phyloP scores from a whole-genome alignment of 2,113 vertebrate genomes.

The Naja naja region DNA sequence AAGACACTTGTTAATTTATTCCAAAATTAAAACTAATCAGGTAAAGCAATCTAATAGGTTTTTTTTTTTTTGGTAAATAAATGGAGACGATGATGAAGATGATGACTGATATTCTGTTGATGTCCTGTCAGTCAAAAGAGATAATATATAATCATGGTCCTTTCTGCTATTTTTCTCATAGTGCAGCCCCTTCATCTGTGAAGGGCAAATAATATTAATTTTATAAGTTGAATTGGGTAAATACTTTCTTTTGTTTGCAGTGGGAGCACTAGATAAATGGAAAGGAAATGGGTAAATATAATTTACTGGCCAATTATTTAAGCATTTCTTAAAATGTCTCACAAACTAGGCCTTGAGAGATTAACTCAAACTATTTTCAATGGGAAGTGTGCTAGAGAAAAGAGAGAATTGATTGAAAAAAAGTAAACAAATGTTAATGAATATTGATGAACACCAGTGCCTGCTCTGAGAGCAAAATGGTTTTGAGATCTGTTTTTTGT shows the following conservation, averaged over 20 bases:
- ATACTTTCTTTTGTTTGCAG: background rate
- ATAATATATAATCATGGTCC: background rate
- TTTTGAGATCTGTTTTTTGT: background rate
- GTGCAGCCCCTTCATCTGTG: background rate
- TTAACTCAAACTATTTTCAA: background rate
- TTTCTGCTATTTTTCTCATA: background rate
- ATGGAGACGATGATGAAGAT: background rate
- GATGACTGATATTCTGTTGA: background rate
- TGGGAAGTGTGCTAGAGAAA: background rate
- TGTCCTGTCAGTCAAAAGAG: background rate
- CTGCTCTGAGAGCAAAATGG: background rate
- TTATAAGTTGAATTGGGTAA: background rate
- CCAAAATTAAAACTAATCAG: background rate
- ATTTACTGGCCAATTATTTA: background rate
- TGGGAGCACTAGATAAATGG: background rate
- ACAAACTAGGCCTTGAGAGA: background rate
- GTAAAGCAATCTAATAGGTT: background rate
- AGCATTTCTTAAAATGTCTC: background rate
- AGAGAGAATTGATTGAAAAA: background rate
- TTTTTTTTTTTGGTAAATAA: background rate
- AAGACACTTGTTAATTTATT: background rate
- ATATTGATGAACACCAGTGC: background rate
- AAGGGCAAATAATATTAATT: background rate
- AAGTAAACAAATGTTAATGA: background rate
- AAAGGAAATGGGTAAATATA: background rate